Evolutionary conservation across 2,113 vertebrate species (phyloP), one percentile per base, ranked within the genome.

Genomic region (Promerops cafer): DNA sequence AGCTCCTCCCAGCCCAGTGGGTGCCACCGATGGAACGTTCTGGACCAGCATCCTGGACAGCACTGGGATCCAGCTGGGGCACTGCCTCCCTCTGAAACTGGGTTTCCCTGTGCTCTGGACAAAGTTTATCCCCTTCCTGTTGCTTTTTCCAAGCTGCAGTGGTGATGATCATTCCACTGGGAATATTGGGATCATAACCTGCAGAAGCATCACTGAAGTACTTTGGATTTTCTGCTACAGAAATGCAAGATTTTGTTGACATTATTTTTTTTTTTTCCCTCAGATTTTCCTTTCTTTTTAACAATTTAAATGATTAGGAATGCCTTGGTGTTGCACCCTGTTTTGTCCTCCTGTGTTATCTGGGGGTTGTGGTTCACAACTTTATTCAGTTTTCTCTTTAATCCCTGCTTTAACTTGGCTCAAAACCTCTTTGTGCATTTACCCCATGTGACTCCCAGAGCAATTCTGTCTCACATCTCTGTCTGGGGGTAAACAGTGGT

Each of bases 191-290:
- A 39, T 52, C 19, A 0, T n/a, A 80, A 65, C 45, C 20, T 42
- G 64, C 24, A 39, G 49, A 83, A 64, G 8, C 35, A 57, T 45
- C 16, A 30, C 6, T 6, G 7, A 83, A 61, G 11, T 10, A 7
- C 28, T 66, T 54, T 33, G 42, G 27, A 17, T 65, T 80, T 87
- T 72, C 39, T 27, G 14, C 66, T 33, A 7, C 19, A 45, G 50
- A 75, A 81, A 59, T 49, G 28, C 22, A 79, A 89, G 56, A 24
- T 22, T 5, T 23, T 45, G 13, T 60, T 30, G 17, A 8, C 59
- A 22, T 23, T 49, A 2, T 20, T 2, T 7, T 3, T 11, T 11
- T 24, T 1, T 13, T 17, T 0, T 1, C 9, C 4, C 33, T 53
- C 47, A 7, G 13, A 12, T 33, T 63, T 76, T 90, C 18, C 53